Base-by-base conservation (phyloP, 2,113 vertebrate genomes). In the Chaenogobius annularis region DNA sequence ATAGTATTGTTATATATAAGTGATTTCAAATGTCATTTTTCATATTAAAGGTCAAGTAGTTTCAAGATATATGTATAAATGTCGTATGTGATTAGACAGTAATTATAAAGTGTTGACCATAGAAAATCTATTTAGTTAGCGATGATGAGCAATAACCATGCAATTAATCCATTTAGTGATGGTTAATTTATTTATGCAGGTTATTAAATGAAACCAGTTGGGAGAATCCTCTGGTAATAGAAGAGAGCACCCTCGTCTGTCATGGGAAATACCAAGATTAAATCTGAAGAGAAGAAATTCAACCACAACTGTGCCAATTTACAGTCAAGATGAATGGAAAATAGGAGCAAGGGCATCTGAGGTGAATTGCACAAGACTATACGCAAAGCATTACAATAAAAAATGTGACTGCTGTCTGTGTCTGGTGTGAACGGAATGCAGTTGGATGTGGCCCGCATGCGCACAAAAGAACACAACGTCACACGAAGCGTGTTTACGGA, bases 11-110 rank as follows among this genome's bases (percentile, higher is more conserved):
- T n/a, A n/a, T n/a, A n/a, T n/a, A n/a, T 5, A 52, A 52, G 59
- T 79, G 44, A 22, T 63, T 75, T 78, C 82, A 47, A 64, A 44
- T 55, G 62, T 69, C 72, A 22, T 66, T 75, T 46, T 52, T 62
- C 22, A 68, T 35, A 35, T 70, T 58, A 54, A 13, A n/a, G 63
- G 64, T 56, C 22, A 44, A 70, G 66, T 68, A 55, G n/a, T 14
- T 56, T 62, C 4, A 69, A 31, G 64, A 23, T 14, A 3, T 52
- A 35, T 70, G 52, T 26, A 52, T 56, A 58, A 58, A 22, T 77
- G 35, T 11, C 0, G 23, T 35, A 23, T 15, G 12, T n/a, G n/a
- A 68, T 35, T 35, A 11, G 59, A 58, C 8, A 66, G 44, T 0
- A 73, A 61, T 44, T 48, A 70, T 23, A 58, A 48, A 65, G 17